A percentile compares a stretch with the other conserved stretches of the same genome.
phyloP scores from a whole-genome alignment of 2,113 vertebrate species.

The Scytalopus superciliaris region DNA sequence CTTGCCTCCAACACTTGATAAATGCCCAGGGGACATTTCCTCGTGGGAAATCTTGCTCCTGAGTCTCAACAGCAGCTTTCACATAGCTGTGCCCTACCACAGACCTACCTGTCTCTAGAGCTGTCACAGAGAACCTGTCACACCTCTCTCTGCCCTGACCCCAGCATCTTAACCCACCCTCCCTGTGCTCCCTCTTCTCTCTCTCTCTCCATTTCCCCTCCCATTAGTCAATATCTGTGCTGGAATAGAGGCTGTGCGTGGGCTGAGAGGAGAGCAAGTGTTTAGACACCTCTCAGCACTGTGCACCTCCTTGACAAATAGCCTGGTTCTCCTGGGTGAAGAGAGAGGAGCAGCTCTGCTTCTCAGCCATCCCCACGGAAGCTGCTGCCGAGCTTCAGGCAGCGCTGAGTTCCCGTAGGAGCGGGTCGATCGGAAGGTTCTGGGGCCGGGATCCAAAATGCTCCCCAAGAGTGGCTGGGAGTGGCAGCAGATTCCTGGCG shows the following conservation, averaged over 20 bases:
- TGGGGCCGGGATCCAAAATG: background rate
- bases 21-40: background rate
- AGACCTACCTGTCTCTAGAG: background rate
- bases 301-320: background rate
- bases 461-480: slow-evolving; percentile 10
- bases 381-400: background rate
- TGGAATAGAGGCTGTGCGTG: background rate
- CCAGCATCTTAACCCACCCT: background rate
- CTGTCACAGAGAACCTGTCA: background rate
- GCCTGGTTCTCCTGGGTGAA: background rate
- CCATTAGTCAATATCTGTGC: background rate
- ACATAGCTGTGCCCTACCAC: background rate
- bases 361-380: background rate
- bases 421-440: background rate
- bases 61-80: background rate
- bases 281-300: background rate
- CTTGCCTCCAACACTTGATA: background rate
- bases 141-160: background rate
- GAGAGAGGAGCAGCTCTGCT: background rate
- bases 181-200: background rate
- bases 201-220: background rate
- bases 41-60: background rate
- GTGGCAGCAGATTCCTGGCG: background rate
- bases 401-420: background rate
- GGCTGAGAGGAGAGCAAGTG: background rate